phyloP scores from a whole-genome alignment of 2,888 invertebrate species.

The Sminthurides aquaticus region DNA sequence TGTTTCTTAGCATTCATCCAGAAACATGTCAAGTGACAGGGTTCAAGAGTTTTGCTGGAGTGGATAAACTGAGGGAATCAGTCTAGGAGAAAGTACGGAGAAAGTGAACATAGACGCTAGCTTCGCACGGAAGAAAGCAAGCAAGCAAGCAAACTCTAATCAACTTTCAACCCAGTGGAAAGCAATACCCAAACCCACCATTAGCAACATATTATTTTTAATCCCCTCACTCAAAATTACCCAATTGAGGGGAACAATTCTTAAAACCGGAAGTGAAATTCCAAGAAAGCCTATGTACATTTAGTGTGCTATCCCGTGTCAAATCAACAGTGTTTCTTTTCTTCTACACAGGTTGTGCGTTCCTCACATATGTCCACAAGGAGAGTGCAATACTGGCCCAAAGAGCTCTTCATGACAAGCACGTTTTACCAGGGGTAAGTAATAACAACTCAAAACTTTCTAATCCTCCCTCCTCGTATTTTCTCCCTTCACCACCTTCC shows the following conservation, averaged over 20 bases:
- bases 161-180: too few species aligned
- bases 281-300: too few species aligned
- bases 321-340: neutral
- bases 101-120: too few species aligned
- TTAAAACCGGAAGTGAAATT: too few species aligned
- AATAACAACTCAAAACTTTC: neutral
- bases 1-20: neutral
- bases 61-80: neutral
- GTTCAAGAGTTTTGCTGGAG: neutral
- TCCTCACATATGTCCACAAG: conserved; percentile 94
- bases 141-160: too few species aligned
- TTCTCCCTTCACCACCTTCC: too few species aligned
- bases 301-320: neutral
- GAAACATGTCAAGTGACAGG: neutral
- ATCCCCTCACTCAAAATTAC: too few species aligned
- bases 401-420: conserved; percentile 92
- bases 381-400: conserved; percentile 91
- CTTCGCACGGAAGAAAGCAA: too few species aligned
- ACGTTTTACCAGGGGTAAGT: conserved; percentile 97
- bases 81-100: neutral
- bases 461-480: neutral
- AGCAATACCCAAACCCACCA: too few species aligned
- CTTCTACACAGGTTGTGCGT: conserved; percentile 77
- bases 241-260: too few species aligned
- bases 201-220: too few species aligned